These are phyloP conservation scores for Drosophila picticornis DNA, from an alignment of 2,888 invertebrate genomes.

Conservation along the genomic window DNA sequence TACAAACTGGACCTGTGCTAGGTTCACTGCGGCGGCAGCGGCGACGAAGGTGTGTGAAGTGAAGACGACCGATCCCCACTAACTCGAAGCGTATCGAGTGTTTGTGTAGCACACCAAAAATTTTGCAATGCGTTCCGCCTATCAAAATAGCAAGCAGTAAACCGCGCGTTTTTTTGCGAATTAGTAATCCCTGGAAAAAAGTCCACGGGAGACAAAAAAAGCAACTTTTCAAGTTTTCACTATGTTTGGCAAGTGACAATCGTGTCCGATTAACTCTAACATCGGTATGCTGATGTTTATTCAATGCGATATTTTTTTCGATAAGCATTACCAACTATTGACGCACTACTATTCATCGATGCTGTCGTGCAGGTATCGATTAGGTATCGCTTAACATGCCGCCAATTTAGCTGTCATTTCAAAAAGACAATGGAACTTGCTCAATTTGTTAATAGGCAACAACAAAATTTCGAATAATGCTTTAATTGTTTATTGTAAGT, in stretches of 20 bases:
- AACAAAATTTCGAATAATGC: constrained; percentile 8
- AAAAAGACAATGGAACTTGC: constrained; percentile 1
- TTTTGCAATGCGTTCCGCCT: constrained; percentile 25
- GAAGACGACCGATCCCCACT: constrained; percentile 53
- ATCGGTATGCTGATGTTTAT: constrained; percentile 27
- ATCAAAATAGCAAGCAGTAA: constrained; percentile 49
- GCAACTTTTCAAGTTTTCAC: constrained; percentile 78
- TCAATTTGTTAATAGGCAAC: neutral
- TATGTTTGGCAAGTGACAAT: constrained; percentile 62
- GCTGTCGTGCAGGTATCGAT: constrained; percentile 13
- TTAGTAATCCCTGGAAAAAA: constrained; percentile 77
- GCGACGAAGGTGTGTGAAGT: constrained; percentile 36
- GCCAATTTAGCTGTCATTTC: constrained; percentile 24
- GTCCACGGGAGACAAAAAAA: constrained; percentile 73
- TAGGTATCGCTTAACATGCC: neutral
- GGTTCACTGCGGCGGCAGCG: constrained; percentile 36
- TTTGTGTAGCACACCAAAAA: constrained; percentile 22
- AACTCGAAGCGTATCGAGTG: constrained; percentile 32
- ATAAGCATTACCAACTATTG: constrained; percentile 9
- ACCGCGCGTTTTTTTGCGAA: constrained; percentile 61
- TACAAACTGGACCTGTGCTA: constrained; percentile 71
- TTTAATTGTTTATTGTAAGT: constrained; percentile 64
- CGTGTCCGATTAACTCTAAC: constrained; percentile 31
- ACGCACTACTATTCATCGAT: constrained; percentile 7
- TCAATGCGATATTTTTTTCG: constrained; percentile 8